phyloP scores from a whole-genome alignment of 2,797 vertebrate genomes.

The Premnoplex brunnescens region DNA sequence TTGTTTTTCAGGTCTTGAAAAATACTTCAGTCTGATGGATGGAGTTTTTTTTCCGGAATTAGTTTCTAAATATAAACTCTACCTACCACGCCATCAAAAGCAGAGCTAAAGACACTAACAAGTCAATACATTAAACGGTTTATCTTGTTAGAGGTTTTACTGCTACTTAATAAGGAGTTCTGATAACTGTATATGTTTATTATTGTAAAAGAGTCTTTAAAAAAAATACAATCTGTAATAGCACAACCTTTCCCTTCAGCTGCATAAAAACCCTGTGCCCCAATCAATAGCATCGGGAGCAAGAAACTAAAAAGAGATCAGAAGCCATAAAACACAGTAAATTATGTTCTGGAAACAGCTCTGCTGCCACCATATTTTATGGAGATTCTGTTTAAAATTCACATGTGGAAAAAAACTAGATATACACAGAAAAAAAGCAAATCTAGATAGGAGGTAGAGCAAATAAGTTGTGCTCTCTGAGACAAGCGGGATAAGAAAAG shows the following conservation, averaged over 20 bases:
- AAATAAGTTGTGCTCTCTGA: background rate
- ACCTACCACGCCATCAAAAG: background rate
- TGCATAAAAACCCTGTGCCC: conserved; percentile 4
- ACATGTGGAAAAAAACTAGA: background rate
- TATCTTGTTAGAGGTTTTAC: conserved; percentile 23
- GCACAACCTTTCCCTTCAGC: conserved; percentile 12
- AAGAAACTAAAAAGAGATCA: conserved; percentile 39
- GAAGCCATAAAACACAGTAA: conserved; percentile 23
- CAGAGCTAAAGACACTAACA: background rate
- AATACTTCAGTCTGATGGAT: background rate
- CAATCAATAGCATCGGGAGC: conserved; percentile 26
- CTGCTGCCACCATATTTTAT: background rate
- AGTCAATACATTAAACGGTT: background rate
- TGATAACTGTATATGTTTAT: conserved; percentile 11
- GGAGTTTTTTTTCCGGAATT: background rate
- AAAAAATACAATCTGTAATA: background rate
- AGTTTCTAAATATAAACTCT: conserved; percentile 13
- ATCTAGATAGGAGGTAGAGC: background rate
- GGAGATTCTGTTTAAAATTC: background rate
- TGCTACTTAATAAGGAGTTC: conserved; percentile 34
- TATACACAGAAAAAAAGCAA: background rate
- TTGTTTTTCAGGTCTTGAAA: background rate
- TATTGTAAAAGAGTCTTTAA: background rate
- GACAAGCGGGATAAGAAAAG: background rate
- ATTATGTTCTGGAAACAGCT: background rate